Conservation (phyloP, 2,797 vertebrate species). For the Pteronotus mesoamericanus region DNA sequence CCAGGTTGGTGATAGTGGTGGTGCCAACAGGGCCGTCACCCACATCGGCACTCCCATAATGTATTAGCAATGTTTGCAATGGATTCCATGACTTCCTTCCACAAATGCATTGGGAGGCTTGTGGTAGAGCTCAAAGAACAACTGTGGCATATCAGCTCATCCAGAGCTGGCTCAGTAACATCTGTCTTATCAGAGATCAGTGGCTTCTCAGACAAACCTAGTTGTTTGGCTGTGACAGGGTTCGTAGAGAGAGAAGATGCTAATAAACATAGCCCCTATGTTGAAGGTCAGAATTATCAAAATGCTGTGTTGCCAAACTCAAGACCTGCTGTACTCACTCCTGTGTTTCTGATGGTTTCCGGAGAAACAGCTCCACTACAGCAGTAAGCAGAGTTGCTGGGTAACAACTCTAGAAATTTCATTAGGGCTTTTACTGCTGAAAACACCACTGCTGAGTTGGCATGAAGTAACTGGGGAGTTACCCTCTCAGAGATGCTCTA, state of each 20-base stretch:
- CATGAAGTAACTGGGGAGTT: neutral
- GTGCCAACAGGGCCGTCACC: conserved; percentile 93
- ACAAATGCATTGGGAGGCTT: conserved; percentile 97
- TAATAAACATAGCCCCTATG: conserved; percentile 89
- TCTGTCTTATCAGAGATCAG: conserved; percentile 95
- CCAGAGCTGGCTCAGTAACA: conserved; percentile 92
- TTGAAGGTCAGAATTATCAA: conserved; percentile 96
- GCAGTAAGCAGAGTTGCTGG: neutral
- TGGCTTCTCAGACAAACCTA: conserved; percentile 87
- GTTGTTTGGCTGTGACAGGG: conserved; percentile 96
- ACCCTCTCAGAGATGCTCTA: neutral
- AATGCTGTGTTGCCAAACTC: conserved; percentile 84
- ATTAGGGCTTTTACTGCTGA: neutral
- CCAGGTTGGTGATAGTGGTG: conserved; percentile 85
- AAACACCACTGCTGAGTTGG: neutral
- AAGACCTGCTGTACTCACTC: neutral
- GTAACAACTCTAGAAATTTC: neutral
- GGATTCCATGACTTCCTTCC: conserved; percentile 96
- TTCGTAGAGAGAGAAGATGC: conserved; percentile 97
- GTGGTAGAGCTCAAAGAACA: conserved; percentile 95
- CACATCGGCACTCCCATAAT: conserved; percentile 94
- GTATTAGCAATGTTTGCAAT: conserved; percentile 95
- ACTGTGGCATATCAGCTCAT: conserved; percentile 96
- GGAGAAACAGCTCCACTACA: neutral
- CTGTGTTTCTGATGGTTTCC: neutral